Conservation (phyloP, 2,888 invertebrate species). For the Microdon myrmicae region DNA sequence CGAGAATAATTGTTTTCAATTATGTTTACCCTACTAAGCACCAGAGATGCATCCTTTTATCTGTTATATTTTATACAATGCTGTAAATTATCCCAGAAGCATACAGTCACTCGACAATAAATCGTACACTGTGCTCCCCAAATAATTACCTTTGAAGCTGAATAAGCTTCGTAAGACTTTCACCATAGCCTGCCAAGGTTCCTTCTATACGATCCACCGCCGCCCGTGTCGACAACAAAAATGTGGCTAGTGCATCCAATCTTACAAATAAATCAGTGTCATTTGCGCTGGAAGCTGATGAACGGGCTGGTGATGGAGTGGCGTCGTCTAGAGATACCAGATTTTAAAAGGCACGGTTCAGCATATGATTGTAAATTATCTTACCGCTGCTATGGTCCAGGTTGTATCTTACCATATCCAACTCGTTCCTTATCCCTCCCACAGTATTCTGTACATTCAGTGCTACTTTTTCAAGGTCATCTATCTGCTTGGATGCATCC, state of each 20-base stretch:
- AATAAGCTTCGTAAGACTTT: conserved; percentile 54
- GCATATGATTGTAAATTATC: background rate
- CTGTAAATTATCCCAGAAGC: too few species aligned
- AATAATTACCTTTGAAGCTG: conserved; percentile 57
- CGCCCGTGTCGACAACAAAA: conserved; percentile 58
- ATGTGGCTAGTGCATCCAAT: conserved; percentile 59
- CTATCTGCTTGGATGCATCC: conserved; percentile 64
- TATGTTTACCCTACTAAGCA: too few species aligned
- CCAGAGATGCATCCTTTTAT: too few species aligned
- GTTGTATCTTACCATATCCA: conserved; percentile 54
- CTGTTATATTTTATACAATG: too few species aligned
- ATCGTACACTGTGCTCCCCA: too few species aligned
- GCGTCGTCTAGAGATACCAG: background rate
- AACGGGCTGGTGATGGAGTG: conserved; percentile 16
- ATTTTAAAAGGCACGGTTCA: background rate
- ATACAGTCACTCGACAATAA: too few species aligned
- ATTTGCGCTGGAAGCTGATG: conserved; percentile 17
- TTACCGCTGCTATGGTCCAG: conserved; percentile 23
- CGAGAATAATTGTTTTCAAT: too few species aligned
- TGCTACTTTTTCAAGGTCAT: conserved; percentile 66
- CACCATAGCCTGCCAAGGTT: conserved; percentile 43
- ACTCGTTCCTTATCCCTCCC: conserved; percentile 65
- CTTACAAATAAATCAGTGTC: too few species aligned
- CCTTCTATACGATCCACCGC: conserved; percentile 47
- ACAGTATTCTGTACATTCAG: conserved; percentile 62